Percentiles rank a stretch among this genome's conserved stretches.
Evolutionary conservation across 2,888 invertebrate species (phyloP).

Genomic region (Keiferia lycopersicella): DNA sequence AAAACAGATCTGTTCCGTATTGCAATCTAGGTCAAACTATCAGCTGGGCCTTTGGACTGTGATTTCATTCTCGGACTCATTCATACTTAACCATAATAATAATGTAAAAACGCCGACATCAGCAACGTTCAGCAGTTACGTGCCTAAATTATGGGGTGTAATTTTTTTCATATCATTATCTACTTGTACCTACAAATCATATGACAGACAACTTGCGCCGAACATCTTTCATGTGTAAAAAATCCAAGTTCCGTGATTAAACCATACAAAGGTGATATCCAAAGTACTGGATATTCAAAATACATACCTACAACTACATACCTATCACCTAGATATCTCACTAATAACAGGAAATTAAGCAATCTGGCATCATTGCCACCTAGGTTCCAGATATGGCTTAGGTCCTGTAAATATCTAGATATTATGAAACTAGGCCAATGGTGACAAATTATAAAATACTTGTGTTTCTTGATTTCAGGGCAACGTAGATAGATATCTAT

Average conservation of each 20-base stretch:
- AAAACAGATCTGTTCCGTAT: slow-evolving; percentile 3
- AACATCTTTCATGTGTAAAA: too few relatives aligned
- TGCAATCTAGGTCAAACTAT: slow-evolving; percentile 8
- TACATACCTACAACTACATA: too few relatives aligned
- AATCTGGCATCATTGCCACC: neutral
- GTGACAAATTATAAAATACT: neutral
- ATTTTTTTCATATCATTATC: too few relatives aligned
- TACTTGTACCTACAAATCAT: too few relatives aligned
- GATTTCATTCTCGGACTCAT: neutral
- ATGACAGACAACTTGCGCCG: too few relatives aligned
- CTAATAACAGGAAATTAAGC: neutral
- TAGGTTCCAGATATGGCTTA: neutral
- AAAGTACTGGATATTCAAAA: too few relatives aligned
- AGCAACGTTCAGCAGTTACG: too few relatives aligned
- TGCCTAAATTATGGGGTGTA: too few relatives aligned
- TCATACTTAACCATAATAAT: neutral
- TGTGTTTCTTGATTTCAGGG: neutral
- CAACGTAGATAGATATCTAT: neutral
- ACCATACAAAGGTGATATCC: too few relatives aligned
- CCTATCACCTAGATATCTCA: too few relatives aligned
- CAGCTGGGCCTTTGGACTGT: neutral
- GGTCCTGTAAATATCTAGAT: neutral
- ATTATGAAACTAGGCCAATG: slow-evolving; percentile 6
- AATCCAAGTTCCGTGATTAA: too few relatives aligned
- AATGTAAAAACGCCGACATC: too few relatives aligned